Base-by-base conservation (phyloP, 2,888 invertebrate genomes). In the Leucozona laternaria region DNA sequence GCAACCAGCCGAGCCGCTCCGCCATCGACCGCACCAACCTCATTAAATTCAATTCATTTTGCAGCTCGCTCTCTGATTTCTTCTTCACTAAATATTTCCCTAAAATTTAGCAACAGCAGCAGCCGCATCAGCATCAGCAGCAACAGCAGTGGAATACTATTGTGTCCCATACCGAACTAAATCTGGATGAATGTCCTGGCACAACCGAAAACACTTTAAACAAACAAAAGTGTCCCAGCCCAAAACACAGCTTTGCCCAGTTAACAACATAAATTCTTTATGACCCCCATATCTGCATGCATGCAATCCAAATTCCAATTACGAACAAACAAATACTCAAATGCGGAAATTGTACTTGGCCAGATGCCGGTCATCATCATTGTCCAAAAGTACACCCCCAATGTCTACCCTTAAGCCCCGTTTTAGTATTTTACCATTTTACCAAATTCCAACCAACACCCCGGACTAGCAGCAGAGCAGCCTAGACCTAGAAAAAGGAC, bases 261-360 rank as follows among this genome's bases (percentile, higher is more conserved):
- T 79, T 85, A 79, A 85, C 84, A 72, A 70, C 40, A 80, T 79
- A 79, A 80, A 85, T 80, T 85, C 85, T 80, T 85, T 80, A 85
- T 77, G 80, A 80, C 62, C 72, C 85, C 68, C 72, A 76, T 77
- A 68, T 79, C 66, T 66, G 79, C 75, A 76, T 80, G 62, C 68
- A 73, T 68, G 48, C 72, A 77, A 80, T 72, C 82, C 73, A 40
- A 86, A 78, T 86, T 86, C 86, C 81, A 86, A 86, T 86, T 86
- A 82, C 86, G 73, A 82, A 64, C 78, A 86, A 86, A 86, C 86
- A 86, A 86, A 82, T 78, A 78, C 82, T 71, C 78, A 75, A 81
- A 82, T 75, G 70, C 81, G 82, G 73, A 86, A 82, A 82, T 79
- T 78, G 70, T 73, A 86, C 81, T 82, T 75, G 81, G 71, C 75